Evolutionary conservation across 2,888 invertebrate species (phyloP), one percentile per base, ranked within the genome.

Genomic region (Chromoteleia sp.): DNA sequence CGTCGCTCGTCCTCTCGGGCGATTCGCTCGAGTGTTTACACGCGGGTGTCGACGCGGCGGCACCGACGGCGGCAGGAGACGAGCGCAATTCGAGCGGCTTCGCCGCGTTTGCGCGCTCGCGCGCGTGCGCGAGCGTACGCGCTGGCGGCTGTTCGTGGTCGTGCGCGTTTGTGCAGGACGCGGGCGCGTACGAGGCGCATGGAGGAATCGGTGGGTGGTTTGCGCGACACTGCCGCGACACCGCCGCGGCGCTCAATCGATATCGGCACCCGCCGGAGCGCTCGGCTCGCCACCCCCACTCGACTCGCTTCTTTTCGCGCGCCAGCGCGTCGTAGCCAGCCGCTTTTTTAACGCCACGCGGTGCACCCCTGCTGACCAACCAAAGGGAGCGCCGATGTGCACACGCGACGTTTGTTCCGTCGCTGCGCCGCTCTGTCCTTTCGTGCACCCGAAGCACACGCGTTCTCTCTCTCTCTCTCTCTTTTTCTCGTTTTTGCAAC

Each of bases 341-440:
- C 43, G 19, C 56, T 70, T 70, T 67, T 70, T 70, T 56, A 29
- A 45, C 67, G 54, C 52, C 67, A 30, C 65, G 65, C 43, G 43
- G 2, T 10, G 43, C 63, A 63, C 63, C 50, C 63, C 48, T 63
- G 63, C 63, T 50, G 36, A 29, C 63, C 63, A 63, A 21, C 63
- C 63, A 36, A 21, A 25, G 15, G 8, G 8, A 14, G n/a, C 39
- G 10, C 61, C 61, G 48, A 61, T 61, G 61, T 61, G 61, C 61
- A 61, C 61, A 61, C 61, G 61, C 61, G 17, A 61, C 43, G 17
- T 30, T 61, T 61, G 61, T 15, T 29, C 39, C 8, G 39, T 19
- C 36, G 58, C 39, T 50, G 48, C n/a, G 10, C 25, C 25, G 25
- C 25, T 25, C 25, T 2, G 3, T 25, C 6, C 25, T 25, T 4